These are phyloP conservation scores for Musca domestica DNA, from an alignment of 1,140 invertebrate genomes.

Conservation along the genomic window DNA sequence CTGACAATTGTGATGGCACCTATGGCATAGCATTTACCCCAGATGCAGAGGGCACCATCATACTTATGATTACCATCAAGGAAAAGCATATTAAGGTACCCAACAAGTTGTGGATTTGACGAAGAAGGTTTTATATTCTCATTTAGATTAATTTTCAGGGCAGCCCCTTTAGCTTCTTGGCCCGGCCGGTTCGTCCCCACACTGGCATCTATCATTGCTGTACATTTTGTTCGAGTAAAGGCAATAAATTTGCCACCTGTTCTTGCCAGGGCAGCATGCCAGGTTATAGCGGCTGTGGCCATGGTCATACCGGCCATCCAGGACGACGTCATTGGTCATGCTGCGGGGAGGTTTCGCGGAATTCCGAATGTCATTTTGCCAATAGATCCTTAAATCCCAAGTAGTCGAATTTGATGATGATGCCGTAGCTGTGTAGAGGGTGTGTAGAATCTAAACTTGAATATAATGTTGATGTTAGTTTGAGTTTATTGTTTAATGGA, in stretches of 20 bases:
- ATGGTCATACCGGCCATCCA: slow-evolving; percentile 75
- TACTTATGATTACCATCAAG: slow-evolving; percentile 61
- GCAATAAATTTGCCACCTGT: slow-evolving; percentile 66
- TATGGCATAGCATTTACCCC: slow-evolving; percentile 62
- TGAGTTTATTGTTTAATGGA: no score
- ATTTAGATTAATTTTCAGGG: slow-evolving; percentile 47
- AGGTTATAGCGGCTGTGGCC: slow-evolving; percentile 75
- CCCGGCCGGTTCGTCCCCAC: slow-evolving; percentile 60
- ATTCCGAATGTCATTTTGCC: slow-evolving; percentile 57
- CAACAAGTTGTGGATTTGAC: background rate
- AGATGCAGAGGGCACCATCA: slow-evolving; percentile 60
- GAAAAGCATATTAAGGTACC: slow-evolving; percentile 63
- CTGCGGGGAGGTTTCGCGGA: slow-evolving; percentile 64
- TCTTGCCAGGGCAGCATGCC: slow-evolving; percentile 69
- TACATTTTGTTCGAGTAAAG: slow-evolving; percentile 76
- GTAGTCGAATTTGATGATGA: background rate
- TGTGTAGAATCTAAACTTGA: background rate
- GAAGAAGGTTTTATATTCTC: background rate
- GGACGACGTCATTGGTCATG: slow-evolving; percentile 79
- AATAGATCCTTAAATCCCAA: slow-evolving; percentile 42
- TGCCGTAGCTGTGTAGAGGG: background rate
- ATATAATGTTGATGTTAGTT: no score
- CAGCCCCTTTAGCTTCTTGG: slow-evolving; percentile 61
- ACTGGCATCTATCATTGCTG: slow-evolving; percentile 75
- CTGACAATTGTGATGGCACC: slow-evolving; percentile 62